Conservation (phyloP, 2,888 invertebrate genomes). For the Amiota minor region DNA sequence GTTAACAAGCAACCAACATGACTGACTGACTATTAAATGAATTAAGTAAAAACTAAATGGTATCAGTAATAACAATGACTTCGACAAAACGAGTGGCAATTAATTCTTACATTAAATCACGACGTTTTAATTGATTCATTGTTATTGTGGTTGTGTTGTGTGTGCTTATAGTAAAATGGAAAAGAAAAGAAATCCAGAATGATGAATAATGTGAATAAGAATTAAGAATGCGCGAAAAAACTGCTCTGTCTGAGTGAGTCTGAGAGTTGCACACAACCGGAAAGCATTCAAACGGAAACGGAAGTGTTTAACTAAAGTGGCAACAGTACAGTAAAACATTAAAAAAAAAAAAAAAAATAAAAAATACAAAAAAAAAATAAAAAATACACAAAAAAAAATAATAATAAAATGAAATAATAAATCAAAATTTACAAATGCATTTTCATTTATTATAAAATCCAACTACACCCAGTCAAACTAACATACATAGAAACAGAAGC, state of each 20-base stretch:
- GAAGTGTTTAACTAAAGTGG: slow-evolving; percentile 57
- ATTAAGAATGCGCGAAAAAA: slow-evolving; percentile 12
- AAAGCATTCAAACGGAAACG: slow-evolving; percentile 51
- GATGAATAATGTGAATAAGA: neutral
- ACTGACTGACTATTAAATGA: no score
- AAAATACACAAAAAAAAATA: neutral
- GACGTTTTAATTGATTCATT: slow-evolving; percentile 13
- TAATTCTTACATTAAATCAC: slow-evolving; percentile 20
- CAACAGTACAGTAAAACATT: slow-evolving; percentile 30
- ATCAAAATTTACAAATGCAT: slow-evolving; percentile 5
- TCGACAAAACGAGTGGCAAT: slow-evolving; percentile 17
- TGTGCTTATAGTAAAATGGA: neutral
- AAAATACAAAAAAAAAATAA: neutral
- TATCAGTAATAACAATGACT: slow-evolving; percentile 10
- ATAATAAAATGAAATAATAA: neutral
- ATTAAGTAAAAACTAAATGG: no score
- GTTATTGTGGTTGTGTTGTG: neutral
- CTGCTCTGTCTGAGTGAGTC: neutral
- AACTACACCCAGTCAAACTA: neutral
- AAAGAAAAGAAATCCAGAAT: neutral
- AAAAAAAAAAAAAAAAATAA: neutral
- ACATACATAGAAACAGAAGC: neutral
- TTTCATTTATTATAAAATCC: neutral
- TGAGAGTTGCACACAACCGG: neutral
- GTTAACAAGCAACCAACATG: no score